Percentiles rank a stretch among this genome's conserved stretches.
Conservation (phyloP, 2,888 invertebrate genomes). For the Scaptomyza cyrtandrae region DNA sequence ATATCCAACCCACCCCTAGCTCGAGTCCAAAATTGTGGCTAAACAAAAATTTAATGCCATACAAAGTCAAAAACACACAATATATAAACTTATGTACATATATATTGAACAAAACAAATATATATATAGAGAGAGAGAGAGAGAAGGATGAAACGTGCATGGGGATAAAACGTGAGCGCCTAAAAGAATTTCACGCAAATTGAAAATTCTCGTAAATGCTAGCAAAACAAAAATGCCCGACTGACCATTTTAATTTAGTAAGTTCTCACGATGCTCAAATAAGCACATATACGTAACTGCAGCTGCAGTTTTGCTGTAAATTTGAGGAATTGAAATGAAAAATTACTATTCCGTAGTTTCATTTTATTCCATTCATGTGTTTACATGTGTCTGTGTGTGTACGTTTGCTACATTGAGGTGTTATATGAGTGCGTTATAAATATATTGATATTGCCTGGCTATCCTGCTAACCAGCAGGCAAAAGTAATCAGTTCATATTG, state of each 20-base stretch:
- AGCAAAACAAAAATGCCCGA: slow-evolving; percentile 55
- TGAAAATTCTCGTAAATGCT: slow-evolving; percentile 68
- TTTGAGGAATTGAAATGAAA: slow-evolving; percentile 65
- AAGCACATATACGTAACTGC: slow-evolving; percentile 22
- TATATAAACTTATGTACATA: slow-evolving; percentile 1
- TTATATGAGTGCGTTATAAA: slow-evolving; percentile 46
- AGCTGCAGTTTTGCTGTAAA: slow-evolving; percentile 35
- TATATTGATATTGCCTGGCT: slow-evolving; percentile 66
- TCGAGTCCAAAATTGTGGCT: slow-evolving; percentile 56
- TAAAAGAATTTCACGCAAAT: slow-evolving; percentile 70
- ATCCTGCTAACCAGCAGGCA: slow-evolving; percentile 31
- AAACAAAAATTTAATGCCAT: slow-evolving; percentile 73
- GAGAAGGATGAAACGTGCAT: background rate
- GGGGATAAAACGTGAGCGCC: slow-evolving; percentile 48
- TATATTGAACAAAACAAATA: slow-evolving; percentile 9
- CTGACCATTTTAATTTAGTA: slow-evolving; percentile 77
- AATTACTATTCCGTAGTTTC: slow-evolving; percentile 43
- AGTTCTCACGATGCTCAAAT: slow-evolving; percentile 68
- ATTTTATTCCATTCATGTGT: slow-evolving; percentile 5
- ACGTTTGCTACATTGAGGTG: slow-evolving; percentile 29
- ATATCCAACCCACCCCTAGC: slow-evolving; percentile 3
- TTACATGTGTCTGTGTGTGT: slow-evolving; percentile 15
- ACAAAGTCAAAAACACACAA: slow-evolving; percentile 24
- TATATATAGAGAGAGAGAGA: slow-evolving; percentile 38
- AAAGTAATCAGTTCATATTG: slow-evolving; percentile 74